Evolutionary conservation across 2,888 invertebrate genomes (phyloP).

Genomic region (Drosophila monieri): DNA sequence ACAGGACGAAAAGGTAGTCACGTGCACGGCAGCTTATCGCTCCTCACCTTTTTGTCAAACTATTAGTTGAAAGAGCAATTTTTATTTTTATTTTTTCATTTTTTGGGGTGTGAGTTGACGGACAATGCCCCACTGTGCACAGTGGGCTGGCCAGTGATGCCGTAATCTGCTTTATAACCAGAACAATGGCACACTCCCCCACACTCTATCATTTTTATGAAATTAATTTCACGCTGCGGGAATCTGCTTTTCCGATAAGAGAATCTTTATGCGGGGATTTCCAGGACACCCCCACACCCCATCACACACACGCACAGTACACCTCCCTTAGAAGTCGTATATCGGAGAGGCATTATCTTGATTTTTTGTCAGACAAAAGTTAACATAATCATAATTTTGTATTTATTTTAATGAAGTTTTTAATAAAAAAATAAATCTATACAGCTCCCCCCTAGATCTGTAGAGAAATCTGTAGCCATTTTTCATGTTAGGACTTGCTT

Average conservation of each 20-base stretch:
- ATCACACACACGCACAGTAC: neutral
- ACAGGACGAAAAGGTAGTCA: constrained; percentile 18
- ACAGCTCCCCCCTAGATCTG: too few species aligned
- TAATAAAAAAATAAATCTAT: too few species aligned
- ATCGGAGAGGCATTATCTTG: constrained; percentile 10
- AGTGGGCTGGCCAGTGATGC: neutral
- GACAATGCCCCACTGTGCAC: neutral
- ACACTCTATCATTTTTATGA: constrained; percentile 26
- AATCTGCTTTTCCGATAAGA: constrained; percentile 31
- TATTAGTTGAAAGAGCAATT: constrained; percentile 45
- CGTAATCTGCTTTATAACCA: constrained; percentile 31
- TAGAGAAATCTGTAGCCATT: too few species aligned
- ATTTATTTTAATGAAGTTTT: too few species aligned
- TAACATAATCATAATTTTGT: neutral
- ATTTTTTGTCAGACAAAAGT: constrained; percentile 3
- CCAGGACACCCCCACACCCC: neutral
- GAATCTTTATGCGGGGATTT: constrained; percentile 34
- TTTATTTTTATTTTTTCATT: neutral
- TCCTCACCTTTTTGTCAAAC: constrained; percentile 64
- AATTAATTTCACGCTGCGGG: constrained; percentile 38
- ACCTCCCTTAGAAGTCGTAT: neutral
- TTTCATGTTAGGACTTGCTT: neutral
- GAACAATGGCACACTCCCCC: constrained; percentile 11
- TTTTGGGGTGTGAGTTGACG: neutral
- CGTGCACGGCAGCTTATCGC: constrained; percentile 47